A percentile compares a stretch with the other conserved stretches of the same genome.
phyloP scores from a whole-genome alignment of 2,113 vertebrate species.

The Leptocoma aspasia region DNA sequence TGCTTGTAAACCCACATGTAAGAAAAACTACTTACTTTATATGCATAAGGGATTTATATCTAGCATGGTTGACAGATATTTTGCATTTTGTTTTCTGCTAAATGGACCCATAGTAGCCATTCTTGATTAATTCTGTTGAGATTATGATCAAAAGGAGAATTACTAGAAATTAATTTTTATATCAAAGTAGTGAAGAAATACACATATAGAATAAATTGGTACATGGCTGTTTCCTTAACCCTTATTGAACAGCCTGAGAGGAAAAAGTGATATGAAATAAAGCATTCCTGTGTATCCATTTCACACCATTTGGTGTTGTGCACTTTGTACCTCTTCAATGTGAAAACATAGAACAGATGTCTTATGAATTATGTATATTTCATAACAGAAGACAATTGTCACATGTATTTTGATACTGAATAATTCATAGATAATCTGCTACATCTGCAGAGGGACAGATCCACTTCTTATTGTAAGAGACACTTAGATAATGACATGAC shows the following conservation, averaged over 20 bases:
- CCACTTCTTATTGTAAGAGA: neutral
- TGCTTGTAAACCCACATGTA: accelerated
- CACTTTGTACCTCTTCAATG: constrained; percentile 1
- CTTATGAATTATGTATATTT: constrained; percentile 68
- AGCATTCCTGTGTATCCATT: neutral
- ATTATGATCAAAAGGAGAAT: neutral
- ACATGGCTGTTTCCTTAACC: neutral
- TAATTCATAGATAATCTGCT: constrained; percentile 64
- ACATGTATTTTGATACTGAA: constrained; percentile 64
- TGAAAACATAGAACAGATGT: constrained; percentile 52
- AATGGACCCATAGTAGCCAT: neutral
- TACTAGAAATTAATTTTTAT: neutral
- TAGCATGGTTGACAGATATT: neutral
- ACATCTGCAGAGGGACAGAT: constrained; percentile 22
- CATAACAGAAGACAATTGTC: constrained; percentile 59
- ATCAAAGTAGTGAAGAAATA: neutral
- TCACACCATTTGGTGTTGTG: neutral
- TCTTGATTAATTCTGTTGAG: neutral
- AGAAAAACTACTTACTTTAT: neutral
- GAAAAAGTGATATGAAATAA: neutral
- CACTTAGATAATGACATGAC: neutral
- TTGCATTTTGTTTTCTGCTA: neutral
- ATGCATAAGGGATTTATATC: neutral
- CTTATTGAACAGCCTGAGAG: neutral
- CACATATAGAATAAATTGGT: neutral